Percentiles rank a stretch among this genome's conserved stretches.
Conservation (phyloP, 2,113 vertebrate genomes). For the Phylloscopus trochilus region DNA sequence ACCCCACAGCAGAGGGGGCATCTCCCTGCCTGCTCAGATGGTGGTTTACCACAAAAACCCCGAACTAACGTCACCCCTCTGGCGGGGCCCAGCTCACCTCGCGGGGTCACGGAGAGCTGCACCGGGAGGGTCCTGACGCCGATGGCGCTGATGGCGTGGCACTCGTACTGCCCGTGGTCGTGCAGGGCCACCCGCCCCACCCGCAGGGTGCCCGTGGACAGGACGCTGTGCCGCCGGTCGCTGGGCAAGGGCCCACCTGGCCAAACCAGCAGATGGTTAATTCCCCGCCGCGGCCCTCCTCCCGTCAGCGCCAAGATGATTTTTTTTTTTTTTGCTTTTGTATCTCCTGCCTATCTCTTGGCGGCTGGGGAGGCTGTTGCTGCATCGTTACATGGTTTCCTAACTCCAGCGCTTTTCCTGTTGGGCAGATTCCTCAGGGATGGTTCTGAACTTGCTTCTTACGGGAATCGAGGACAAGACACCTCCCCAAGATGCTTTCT, state of each 20-base stretch:
- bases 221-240: conserved; percentile 64
- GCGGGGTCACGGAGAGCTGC: conserved; percentile 58
- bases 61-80: fast-evolving
- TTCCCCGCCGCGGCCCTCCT: not conserved
- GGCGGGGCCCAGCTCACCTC: conserved; percentile 28
- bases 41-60: fast-evolving
- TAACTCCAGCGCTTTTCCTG: not conserved
- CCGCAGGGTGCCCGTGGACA: conserved; percentile 61
- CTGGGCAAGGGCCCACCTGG: conserved; percentile 60
- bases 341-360: fast-evolving
- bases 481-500: not conserved
- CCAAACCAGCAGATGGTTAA: not conserved
- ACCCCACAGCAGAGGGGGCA: not conserved
- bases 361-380: fast-evolving
- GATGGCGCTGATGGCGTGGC: conserved; percentile 70
- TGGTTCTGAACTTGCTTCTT: not conserved
- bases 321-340: fast-evolving
- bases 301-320: fast-evolving
- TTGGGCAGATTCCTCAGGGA: not conserved
- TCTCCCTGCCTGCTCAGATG: not conserved
- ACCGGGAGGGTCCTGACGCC: not conserved
- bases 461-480: not conserved
- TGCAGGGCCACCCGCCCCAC: conserved; percentile 57
- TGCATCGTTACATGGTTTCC: fast-evolving
- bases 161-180: conserved; percentile 72